A percentile compares a stretch with the other conserved stretches of the same genome.
Conservation (phyloP, 2,113 vertebrate genomes). For the Meles meles region DNA sequence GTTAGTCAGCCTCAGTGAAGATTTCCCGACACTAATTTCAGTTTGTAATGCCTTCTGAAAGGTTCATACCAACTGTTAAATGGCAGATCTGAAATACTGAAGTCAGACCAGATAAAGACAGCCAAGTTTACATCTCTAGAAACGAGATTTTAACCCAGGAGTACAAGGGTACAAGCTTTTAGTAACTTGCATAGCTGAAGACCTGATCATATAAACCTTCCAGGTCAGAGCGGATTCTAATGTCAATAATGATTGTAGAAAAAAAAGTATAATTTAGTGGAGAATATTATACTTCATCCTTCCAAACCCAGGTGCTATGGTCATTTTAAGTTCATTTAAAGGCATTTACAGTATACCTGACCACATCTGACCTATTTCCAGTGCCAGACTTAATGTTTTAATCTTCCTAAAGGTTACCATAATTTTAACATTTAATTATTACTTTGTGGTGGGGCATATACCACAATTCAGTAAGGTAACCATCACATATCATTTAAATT, state of each 20-base stretch:
- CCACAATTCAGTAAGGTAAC: not conserved
- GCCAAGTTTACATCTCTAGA: not conserved
- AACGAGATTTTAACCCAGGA: not conserved
- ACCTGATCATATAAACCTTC: not conserved
- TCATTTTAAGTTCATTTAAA: not conserved
- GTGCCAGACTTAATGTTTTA: not conserved
- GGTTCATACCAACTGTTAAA: not conserved
- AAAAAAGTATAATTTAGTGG: not conserved
- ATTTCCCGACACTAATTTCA: not conserved
- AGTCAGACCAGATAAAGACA: not conserved
- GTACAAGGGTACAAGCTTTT: not conserved
- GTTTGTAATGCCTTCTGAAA: not conserved
- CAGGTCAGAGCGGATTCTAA: not conserved
- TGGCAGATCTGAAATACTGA: not conserved
- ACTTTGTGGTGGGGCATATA: not conserved
- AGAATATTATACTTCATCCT: not conserved
- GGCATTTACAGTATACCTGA: not conserved
- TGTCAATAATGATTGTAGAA: not conserved
- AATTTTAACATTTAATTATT: conserved; percentile 27
- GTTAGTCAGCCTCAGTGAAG: not conserved
- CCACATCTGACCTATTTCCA: not conserved
- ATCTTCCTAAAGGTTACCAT: not conserved
- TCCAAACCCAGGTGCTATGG: not conserved
- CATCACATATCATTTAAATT: not conserved
- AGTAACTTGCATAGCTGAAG: not conserved